phyloP scores from a whole-genome alignment of 1,140 invertebrate species.

The Micrasema minimum region DNA sequence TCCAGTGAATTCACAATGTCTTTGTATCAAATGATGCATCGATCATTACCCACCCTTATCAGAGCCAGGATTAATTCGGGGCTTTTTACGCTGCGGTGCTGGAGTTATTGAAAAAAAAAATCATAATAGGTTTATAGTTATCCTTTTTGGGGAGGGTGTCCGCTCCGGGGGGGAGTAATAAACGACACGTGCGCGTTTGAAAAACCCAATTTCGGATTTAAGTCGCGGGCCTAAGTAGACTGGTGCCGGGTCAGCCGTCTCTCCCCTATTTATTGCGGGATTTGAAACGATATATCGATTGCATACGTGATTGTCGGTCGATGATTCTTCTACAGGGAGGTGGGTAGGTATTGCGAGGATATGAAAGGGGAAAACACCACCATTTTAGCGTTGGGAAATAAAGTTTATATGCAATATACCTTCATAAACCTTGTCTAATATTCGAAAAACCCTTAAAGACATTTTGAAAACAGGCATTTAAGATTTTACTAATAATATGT shows the following conservation, averaged over 20 bases:
- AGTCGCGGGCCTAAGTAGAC: conserved; percentile 67
- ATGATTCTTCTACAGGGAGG: conserved; percentile 24
- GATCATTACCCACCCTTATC: conserved; percentile 52
- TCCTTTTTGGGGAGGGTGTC: conserved; percentile 40
- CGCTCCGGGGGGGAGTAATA: conserved; percentile 62
- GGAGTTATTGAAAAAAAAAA: conserved; percentile 53
- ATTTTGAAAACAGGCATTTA: too few relatives aligned
- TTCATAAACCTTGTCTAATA: too few relatives aligned
- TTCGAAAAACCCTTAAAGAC: too few relatives aligned
- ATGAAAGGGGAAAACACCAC: background rate
- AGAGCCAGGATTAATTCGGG: conserved; percentile 46
- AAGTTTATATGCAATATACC: too few relatives aligned
- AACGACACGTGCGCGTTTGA: conserved; percentile 69
- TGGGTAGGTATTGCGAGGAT: background rate
- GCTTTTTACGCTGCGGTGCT: conserved; percentile 48
- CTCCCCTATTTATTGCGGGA: conserved; percentile 53
- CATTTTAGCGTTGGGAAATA: too few relatives aligned
- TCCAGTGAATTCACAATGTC: conserved; percentile 29
- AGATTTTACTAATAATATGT: too few relatives aligned
- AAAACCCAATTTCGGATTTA: conserved; percentile 70
- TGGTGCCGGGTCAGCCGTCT: conserved; percentile 49
- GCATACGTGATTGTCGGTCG: conserved; percentile 51
- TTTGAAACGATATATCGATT: conserved; percentile 54
- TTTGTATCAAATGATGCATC: conserved; percentile 52
- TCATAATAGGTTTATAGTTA: conserved; percentile 55